These are phyloP conservation scores for Polylopha cassiicola DNA, from an alignment of 2,888 invertebrate species.

Conservation along the genomic window DNA sequence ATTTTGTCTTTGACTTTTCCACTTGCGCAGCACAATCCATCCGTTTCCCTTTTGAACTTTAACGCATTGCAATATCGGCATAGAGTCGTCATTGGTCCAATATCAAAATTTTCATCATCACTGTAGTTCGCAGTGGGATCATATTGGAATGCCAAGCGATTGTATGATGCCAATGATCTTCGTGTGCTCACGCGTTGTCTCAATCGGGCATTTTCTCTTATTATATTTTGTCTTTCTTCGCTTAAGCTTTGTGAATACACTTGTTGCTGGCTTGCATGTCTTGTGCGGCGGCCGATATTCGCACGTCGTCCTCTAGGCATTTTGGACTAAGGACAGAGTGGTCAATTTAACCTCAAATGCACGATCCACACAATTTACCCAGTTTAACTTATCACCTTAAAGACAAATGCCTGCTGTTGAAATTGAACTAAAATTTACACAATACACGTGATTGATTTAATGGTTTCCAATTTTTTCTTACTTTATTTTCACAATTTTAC, in stretches of 20 bases:
- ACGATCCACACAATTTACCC: slow-evolving; percentile 30
- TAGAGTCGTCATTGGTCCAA: slow-evolving; percentile 37
- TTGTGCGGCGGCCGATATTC: slow-evolving; percentile 33
- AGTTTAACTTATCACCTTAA: slow-evolving; percentile 30
- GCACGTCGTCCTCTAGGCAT: slow-evolving; percentile 33
- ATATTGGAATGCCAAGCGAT: slow-evolving; percentile 34
- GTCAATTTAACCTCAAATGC: slow-evolving; percentile 29
- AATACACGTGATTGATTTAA: slow-evolving; percentile 27
- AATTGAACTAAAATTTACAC: slow-evolving; percentile 28
- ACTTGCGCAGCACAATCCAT: slow-evolving; percentile 47
- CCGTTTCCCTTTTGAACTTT: slow-evolving; percentile 41
- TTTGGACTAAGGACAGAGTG: slow-evolving; percentile 31
- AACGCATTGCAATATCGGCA: slow-evolving; percentile 41
- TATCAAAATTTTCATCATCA: slow-evolving; percentile 34
- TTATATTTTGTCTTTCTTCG: slow-evolving; percentile 29
- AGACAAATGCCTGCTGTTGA: slow-evolving; percentile 30
- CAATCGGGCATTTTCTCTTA: slow-evolving; percentile 32
- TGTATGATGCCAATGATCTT: slow-evolving; percentile 30
- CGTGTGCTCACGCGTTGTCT: slow-evolving; percentile 30
- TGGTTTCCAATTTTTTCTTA: slow-evolving; percentile 22
- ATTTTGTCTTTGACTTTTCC: slow-evolving; percentile 39
- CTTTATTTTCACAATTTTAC: slow-evolving; percentile 24
- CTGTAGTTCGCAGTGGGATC: slow-evolving; percentile 33
- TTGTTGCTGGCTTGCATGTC: slow-evolving; percentile 30
- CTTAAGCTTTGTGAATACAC: slow-evolving; percentile 29